Evolutionary conservation across 2,888 invertebrate species (phyloP).

Genomic region (Perdita meconis): DNA sequence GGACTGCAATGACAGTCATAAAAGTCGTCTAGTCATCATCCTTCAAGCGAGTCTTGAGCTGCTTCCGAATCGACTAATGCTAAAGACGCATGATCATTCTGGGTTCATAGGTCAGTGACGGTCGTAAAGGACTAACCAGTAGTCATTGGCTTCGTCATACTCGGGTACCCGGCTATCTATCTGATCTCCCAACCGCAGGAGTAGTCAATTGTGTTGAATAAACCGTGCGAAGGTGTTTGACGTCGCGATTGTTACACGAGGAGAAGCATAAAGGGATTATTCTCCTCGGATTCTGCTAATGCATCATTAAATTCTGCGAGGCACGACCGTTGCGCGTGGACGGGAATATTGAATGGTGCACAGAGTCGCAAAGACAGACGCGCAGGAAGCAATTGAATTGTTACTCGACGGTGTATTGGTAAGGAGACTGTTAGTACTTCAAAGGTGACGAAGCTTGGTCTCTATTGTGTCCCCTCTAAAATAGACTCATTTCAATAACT

Average conservation of each 20-base stretch:
- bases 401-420: not conserved
- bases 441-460: no score
- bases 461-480: no score
- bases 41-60: constrained; percentile 36
- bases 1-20: constrained; percentile 28
- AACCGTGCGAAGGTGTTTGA: constrained; percentile 42
- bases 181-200: constrained; percentile 28
- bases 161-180: constrained; percentile 50
- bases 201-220: constrained; percentile 39
- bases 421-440: no score
- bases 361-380: not conserved
- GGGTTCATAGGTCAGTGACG: constrained; percentile 57
- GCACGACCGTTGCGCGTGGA: not conserved
- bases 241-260: constrained; percentile 8
- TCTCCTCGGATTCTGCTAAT: constrained; percentile 24
- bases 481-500: no score
- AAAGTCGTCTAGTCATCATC: constrained; percentile 64
- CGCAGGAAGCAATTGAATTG: not conserved
- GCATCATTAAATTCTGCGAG: constrained; percentile 22
- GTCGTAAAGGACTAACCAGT: constrained; percentile 62
- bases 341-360: constrained; percentile 18
- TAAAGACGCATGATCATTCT: constrained; percentile 61
- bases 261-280: constrained; percentile 12
- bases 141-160: constrained; percentile 67
- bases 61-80: constrained; percentile 62